phyloP scores from a whole-genome alignment of 2,888 invertebrate genomes.

The Pseudococcus viburni region DNA sequence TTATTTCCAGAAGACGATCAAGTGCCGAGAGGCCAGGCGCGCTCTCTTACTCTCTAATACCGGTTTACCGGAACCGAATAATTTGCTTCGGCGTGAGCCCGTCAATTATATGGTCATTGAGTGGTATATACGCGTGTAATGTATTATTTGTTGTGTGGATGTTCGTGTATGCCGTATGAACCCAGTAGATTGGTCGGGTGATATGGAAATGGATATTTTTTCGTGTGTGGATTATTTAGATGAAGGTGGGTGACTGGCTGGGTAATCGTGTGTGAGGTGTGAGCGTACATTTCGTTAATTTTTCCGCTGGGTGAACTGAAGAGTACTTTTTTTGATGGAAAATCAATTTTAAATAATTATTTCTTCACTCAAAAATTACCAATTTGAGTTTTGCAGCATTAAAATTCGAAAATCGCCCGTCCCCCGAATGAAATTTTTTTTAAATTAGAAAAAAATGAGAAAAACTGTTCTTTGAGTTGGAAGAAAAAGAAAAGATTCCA shows the following conservation, averaged over 20 bases:
- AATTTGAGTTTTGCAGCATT: too few relatives aligned
- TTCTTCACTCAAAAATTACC: too few relatives aligned
- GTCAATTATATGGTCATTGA: slow-evolving; percentile 47
- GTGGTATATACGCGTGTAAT: slow-evolving; percentile 43
- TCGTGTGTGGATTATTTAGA: not conserved
- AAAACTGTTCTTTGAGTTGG: too few relatives aligned
- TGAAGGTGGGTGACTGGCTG: not conserved
- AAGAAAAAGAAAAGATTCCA: too few relatives aligned
- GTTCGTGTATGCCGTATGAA: not conserved
- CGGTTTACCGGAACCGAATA: slow-evolving; percentile 43
- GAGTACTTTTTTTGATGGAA: too few relatives aligned
- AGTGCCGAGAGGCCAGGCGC: not conserved
- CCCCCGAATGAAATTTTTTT: too few relatives aligned
- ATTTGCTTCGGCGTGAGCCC: slow-evolving; percentile 44
- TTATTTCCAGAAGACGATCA: slow-evolving; percentile 4
- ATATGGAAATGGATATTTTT: not conserved
- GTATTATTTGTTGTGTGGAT: slow-evolving; percentile 24
- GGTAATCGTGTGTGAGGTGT: not conserved
- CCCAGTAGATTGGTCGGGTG: not conserved
- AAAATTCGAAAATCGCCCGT: too few relatives aligned
- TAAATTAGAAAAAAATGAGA: too few relatives aligned
- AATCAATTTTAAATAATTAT: too few relatives aligned
- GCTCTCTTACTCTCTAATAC: slow-evolving; percentile 7
- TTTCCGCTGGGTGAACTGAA: not conserved
- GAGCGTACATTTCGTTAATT: not conserved